A percentile compares a stretch with the other conserved stretches of the same genome.
These are phyloP conservation scores for Mythimna ferrago DNA, from an alignment of 2,888 invertebrate genomes.

Conservation along the genomic window DNA sequence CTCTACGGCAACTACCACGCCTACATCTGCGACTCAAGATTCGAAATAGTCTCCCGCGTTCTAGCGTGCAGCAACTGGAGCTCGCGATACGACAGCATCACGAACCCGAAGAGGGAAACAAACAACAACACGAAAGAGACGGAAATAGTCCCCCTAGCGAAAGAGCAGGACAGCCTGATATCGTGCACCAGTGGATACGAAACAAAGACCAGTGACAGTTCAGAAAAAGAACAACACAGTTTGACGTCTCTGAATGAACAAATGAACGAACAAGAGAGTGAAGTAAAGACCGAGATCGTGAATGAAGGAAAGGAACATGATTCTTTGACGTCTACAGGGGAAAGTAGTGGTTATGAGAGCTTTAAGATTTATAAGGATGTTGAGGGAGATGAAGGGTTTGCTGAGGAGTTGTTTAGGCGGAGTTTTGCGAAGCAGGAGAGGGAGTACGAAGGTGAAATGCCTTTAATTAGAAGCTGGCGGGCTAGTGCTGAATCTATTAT, in stretches of 20 bases:
- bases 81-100: constrained; percentile 93
- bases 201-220: constrained; percentile 76
- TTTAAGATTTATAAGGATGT: constrained; percentile 91
- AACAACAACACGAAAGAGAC: constrained; percentile 84
- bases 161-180: constrained; percentile 86
- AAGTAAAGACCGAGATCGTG: constrained; percentile 67
- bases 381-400: constrained; percentile 86
- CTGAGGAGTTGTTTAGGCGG: constrained; percentile 86
- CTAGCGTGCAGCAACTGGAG: constrained; percentile 95
- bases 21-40: constrained; percentile 96
- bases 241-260: constrained; percentile 62
- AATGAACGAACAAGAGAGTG: constrained; percentile 65
- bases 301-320: constrained; percentile 84
- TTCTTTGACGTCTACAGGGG: constrained; percentile 90
- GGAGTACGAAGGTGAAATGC: constrained; percentile 76
- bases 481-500: constrained; percentile 84
- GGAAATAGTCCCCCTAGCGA: constrained; percentile 69
- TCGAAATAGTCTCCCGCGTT: constrained; percentile 94
- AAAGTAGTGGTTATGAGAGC: constrained; percentile 93
- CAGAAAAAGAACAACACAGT: constrained; percentile 71
- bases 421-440: constrained; percentile 81
- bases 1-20: constrained; percentile 95
- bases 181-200: constrained; percentile 88
- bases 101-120: constrained; percentile 82
- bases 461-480: constrained; percentile 80